Evolutionary conservation across 2,113 vertebrate species (phyloP).

Genomic region (Delphinapterus leucas): DNA sequence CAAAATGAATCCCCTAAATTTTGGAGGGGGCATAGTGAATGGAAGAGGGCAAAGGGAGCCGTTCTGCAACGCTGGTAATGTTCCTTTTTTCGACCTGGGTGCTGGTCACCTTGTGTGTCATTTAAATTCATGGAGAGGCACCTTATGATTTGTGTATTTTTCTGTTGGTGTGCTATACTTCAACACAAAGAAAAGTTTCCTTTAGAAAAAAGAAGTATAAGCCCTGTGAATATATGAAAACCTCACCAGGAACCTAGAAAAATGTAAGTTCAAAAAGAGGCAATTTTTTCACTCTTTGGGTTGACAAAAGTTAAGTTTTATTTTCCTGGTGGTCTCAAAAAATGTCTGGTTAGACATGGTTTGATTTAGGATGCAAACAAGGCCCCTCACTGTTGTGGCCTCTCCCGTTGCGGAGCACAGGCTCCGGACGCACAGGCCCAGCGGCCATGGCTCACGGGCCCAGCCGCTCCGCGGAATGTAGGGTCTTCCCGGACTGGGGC

Average conservation of each 20-base stretch:
- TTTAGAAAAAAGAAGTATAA: not conserved
- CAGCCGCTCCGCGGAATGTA: too few relatives aligned
- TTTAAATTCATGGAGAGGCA: not conserved
- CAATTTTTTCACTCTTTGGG: not conserved
- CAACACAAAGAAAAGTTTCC: not conserved
- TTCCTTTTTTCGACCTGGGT: not conserved
- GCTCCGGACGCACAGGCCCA: too few relatives aligned
- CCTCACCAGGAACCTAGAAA: not conserved
- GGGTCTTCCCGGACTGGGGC: too few relatives aligned
- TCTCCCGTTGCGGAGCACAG: too few relatives aligned
- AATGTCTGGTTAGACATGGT: not conserved
- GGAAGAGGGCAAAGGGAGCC: not conserved
- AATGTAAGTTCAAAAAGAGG: not conserved
- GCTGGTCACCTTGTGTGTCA: not conserved
- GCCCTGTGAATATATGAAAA: not conserved
- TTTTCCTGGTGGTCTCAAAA: not conserved
- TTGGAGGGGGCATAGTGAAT: not conserved
- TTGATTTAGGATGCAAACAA: not conserved
- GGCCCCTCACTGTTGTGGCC: too few relatives aligned
- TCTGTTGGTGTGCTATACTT: not conserved
- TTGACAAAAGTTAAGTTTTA: not conserved
- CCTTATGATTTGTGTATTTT: not conserved
- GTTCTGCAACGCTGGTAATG: not conserved
- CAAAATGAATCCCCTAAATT: not conserved
- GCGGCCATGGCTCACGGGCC: too few relatives aligned